phyloP scores from a whole-genome alignment of 2,113 vertebrate genomes.

The Phrynosoma blainvillii region DNA sequence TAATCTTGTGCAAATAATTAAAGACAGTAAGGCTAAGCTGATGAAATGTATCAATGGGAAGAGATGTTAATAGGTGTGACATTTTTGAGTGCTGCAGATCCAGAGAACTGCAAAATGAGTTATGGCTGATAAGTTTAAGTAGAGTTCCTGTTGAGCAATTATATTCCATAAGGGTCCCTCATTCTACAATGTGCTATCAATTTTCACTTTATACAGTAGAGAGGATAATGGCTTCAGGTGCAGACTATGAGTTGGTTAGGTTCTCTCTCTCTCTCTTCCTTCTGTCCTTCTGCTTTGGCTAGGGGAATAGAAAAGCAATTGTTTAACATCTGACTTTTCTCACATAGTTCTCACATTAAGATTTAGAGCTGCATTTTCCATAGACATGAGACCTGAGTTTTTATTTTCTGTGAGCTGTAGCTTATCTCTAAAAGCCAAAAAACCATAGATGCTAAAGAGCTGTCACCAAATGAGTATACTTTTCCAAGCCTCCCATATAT shows the following conservation, averaged over 20 bases:
- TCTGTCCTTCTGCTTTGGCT: conserved; percentile 43
- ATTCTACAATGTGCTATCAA: conserved; percentile 74
- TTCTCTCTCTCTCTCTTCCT: not conserved
- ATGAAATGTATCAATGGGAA: conserved; percentile 64
- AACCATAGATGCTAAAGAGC: not conserved
- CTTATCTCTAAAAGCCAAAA: conserved; percentile 48
- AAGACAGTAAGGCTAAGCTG: conserved; percentile 56
- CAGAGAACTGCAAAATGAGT: conserved; percentile 62
- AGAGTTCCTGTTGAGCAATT: conserved; percentile 71
- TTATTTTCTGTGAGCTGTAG: conserved; percentile 31
- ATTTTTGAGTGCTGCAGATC: conserved; percentile 56
- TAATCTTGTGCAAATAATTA: conserved; percentile 65
- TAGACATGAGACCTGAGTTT: conserved; percentile 20
- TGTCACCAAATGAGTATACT: not conserved
- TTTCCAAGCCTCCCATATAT: not conserved
- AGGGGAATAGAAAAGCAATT: conserved; percentile 69
- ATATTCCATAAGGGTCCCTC: conserved; percentile 70
- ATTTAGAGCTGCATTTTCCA: conserved; percentile 64
- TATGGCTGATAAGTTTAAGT: conserved; percentile 70
- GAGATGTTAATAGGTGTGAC: conserved; percentile 54
- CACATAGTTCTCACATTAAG: conserved; percentile 65
- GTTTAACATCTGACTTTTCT: conserved; percentile 74
- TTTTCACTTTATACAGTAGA: conserved; percentile 75
- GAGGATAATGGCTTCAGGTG: conserved; percentile 72
- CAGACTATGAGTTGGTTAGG: conserved; percentile 41